Evolutionary conservation across 2,797 vertebrate genomes (phyloP), one percentile per base, ranked within the genome.

Genomic region (Enteromius thamalakanensis): DNA sequence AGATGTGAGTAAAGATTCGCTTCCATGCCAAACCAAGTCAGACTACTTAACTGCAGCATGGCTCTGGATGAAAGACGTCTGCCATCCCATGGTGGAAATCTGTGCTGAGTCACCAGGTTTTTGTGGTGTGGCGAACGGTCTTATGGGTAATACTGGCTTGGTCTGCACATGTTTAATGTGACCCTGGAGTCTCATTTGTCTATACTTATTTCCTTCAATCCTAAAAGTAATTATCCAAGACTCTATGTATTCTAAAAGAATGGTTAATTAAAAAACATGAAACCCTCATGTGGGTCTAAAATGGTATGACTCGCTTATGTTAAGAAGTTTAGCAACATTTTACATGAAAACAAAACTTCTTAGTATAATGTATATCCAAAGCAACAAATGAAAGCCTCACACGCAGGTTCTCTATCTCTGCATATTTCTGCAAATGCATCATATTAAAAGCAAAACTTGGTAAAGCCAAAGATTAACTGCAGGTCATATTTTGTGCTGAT

Each of bases 1-100:
- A 37, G 15, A 69, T 71, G 58, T 70, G 67, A 80, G 34, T 58
- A 6, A 80, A 80, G 79, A 80, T 47, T 32, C 1, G n/a, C 65
- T 80, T 40, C 37, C 40, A 26, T 45, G 55, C 79, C 79, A 72
- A 74, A 81, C 79, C 55, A 3, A 49, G 42, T 9, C 55, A 64
- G 69, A 81, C 53, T 11, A 15, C 26, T 81, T 23, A 62, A 81
- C 21, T 15, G 8, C 40, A 19, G 42, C 26, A 60, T 64, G 69
- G 69, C 79, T 64, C 3, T 49, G 21, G 15, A 64, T 74, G 21
- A 72, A 81, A 64, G 69, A 81, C 17, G 14, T 49, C 69, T 45
- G 37, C 21, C 37, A 69, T 45, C 14, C 19, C 0, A 11, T 42
- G 67, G 37, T 69, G 75, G 40, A 77, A 40, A 76, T 76, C 51